Base-by-base conservation (phyloP, 2,797 vertebrate genomes). In the Sebastiscus tertius region DNA sequence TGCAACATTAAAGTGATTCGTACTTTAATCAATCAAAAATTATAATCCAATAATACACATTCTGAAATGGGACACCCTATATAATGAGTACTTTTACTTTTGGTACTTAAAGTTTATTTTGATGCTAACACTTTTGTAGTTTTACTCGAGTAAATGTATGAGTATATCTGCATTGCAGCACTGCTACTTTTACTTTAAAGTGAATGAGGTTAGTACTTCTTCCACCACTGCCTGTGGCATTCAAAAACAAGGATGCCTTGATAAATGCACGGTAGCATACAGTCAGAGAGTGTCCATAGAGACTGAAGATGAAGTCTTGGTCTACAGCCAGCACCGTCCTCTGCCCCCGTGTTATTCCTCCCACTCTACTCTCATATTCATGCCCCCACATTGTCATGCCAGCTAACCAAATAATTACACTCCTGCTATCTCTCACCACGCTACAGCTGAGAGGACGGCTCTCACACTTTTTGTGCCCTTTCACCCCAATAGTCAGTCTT, bases 381-480 rank as follows among this genome's bases (percentile, higher is more conserved):
- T 76, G 73, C 34, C n/a, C 22, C 52, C 33, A 39, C 72, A 63
- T 27, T 33, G 27, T 67, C 58, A 27, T 26, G 12, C 22, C 55
- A 31, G 42, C 66, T n/a, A 26, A 46, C 55, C 73, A 78, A 64
- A 82, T 75, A 62, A 85, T 88, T 72, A 63, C 14, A 31, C 62
- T 59, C 42, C 71, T 13, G 34, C 13, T 18, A 13, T 68, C 63
- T 73, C 39, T 24, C 59, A 22, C 36, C 12, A 18, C 49, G 39
- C 22, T 8, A 3, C 5, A 34, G 62, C 56, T 75, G 72, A 77
- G 78, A 69, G 9, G 49, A 70, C 42, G 2, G 13, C 46, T 69
- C 24, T 1, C 8, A 75, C 66, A 70, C 42, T 11, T 33, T 52
- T 36, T 14, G 29, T 72, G 52, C 31, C 62, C 77, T 87, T 75